Evolutionary conservation across 2,888 invertebrate species (phyloP), one percentile per base, ranked within the genome.

Genomic region (Sinopyrophorus schimmeli): DNA sequence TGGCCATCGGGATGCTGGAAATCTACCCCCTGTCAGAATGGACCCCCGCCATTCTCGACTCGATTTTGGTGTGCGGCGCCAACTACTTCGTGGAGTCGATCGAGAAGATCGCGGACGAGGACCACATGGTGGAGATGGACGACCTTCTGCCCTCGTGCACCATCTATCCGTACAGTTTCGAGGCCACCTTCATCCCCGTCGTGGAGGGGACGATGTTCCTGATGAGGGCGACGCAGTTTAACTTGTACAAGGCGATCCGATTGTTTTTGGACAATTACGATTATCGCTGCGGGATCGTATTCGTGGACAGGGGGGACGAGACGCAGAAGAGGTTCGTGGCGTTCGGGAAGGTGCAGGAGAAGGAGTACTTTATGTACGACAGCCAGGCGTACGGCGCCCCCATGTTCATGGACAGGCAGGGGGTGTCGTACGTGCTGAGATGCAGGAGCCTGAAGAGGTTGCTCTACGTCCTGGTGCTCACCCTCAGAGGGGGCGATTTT

Each of bases 341-440:
- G 1, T 73, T 74, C 41, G 73, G 72, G 3, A 72, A 72, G 54
- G 53, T 64, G 1, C 54, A 58, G 17, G 74, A 73, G 0, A 63
- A 68, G 7, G 83, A 83, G 6, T 86, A 82, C 61, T 85, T 82
- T 57, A 79, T 86, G 81, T 85, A 78, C 63, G 85, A 86, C 60
- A 82, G 82, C 56, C 82, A 83, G 67, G 78, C 78, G 50, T 71
- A 74, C 56, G 84, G 84, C 4, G 70, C 76, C 2, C 84, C 84
- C 0, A 66, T 84, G 59, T 86, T 83, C 62, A 69, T 76, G 17
- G 79, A 81, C 1, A 76, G 78, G 39, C 27, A 47, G n/a, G 71
- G 70, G 9, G 73, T 77, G 5, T 75, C 83, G 0, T 85, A 84
- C 60, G 71, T 83, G 31, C 67, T 86, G 31, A 77, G 82, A 54